Conservation (phyloP, 2,888 invertebrate genomes). For the Aelia acuminata region DNA sequence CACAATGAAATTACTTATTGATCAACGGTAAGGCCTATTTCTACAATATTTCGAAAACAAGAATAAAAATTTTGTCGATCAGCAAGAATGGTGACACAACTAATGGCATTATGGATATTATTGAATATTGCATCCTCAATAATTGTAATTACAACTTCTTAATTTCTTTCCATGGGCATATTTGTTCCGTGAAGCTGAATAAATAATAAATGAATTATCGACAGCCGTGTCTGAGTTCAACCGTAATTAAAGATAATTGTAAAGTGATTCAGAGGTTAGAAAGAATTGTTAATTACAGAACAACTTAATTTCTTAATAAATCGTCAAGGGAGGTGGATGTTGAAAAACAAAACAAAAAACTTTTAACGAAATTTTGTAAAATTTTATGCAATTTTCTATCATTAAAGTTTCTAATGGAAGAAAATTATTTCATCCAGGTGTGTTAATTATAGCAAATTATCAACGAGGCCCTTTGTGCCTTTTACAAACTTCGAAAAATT, state of each 20-base stretch:
- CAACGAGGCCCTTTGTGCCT: background rate
- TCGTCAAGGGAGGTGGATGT: background rate
- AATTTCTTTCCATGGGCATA: background rate
- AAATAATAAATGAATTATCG: background rate
- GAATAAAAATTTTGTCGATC: too few species aligned
- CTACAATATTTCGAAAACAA: too few species aligned
- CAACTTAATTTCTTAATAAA: background rate
- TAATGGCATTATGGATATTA: background rate
- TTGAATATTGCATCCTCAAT: background rate
- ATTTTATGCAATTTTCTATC: background rate
- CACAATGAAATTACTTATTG: too few species aligned
- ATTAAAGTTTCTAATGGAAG: conserved; percentile 20
- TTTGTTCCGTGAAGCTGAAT: background rate
- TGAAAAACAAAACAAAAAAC: background rate
- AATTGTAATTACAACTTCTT: background rate
- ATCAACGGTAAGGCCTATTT: too few species aligned
- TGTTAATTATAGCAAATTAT: conserved; percentile 6
- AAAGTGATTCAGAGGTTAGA: background rate
- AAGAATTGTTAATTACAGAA: background rate
- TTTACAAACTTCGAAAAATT: background rate
- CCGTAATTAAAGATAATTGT: background rate
- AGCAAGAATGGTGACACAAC: too few species aligned
- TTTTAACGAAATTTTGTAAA: background rate
- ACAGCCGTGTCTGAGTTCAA: background rate
- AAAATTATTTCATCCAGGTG: background rate